phyloP scores from a whole-genome alignment of 2,888 invertebrate genomes.

The Agrochola macilenta region DNA sequence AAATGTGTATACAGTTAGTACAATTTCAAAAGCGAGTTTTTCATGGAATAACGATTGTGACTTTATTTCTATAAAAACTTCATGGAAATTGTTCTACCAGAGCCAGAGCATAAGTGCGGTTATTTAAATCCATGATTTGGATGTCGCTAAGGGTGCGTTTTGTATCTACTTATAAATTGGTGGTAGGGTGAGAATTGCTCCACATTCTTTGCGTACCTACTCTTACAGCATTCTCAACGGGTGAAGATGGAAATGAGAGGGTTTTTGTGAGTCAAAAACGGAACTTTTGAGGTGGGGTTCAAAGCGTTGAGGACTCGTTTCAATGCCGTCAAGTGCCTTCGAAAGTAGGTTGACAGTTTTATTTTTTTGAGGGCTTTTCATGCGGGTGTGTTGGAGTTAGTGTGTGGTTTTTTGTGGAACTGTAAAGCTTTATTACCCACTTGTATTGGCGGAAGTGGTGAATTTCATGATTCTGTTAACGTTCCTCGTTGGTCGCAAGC shows the following conservation, averaged over 20 bases:
- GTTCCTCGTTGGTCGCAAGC: neutral
- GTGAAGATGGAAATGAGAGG: constrained; percentile 66
- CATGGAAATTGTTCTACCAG: too few species aligned
- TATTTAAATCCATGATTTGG: constrained; percentile 76
- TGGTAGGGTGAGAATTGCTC: constrained; percentile 54
- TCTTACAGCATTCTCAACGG: constrained; percentile 24
- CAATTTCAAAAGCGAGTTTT: too few species aligned
- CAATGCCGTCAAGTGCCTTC: constrained; percentile 59
- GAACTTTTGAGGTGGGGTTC: constrained; percentile 63
- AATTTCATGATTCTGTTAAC: neutral
- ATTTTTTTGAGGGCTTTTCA: constrained; percentile 46
- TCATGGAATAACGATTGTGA: too few species aligned
- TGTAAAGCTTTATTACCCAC: neutral
- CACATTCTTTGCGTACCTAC: constrained; percentile 53
- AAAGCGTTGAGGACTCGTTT: constrained; percentile 64
- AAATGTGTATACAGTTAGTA: too few species aligned
- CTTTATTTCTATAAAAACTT: too few species aligned
- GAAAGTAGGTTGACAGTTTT: constrained; percentile 59
- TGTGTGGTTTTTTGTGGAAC: constrained; percentile 14
- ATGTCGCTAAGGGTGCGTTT: constrained; percentile 35
- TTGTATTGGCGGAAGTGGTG: neutral
- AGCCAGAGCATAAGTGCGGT: constrained; percentile 68
- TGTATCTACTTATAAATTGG: constrained; percentile 26
- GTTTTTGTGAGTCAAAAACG: constrained; percentile 63
- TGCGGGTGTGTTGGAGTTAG: constrained; percentile 41